Percentiles rank a stretch among this genome's conserved stretches.
These are phyloP conservation scores for Oreamnos americanus DNA, from an alignment of 2,113 vertebrate genomes.

Conservation along the genomic window DNA sequence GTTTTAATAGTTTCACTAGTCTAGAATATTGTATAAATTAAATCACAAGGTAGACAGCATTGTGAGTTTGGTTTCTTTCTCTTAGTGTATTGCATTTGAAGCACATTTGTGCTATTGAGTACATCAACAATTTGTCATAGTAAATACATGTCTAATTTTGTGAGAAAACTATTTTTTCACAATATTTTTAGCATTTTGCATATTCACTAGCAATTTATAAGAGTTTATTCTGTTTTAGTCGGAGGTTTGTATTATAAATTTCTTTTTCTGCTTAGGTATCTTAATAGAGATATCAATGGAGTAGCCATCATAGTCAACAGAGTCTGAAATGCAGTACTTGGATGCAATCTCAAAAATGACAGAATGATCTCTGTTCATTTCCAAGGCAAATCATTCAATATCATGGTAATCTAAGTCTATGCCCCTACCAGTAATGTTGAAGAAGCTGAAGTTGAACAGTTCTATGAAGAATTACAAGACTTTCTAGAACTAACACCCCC, in stretches of 20 bases:
- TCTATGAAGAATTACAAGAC: not conserved
- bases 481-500: not conserved
- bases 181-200: not conserved
- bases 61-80: not conserved
- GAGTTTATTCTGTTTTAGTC: not conserved
- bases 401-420: not conserved
- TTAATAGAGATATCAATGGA: not conserved
- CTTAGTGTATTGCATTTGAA: not conserved
- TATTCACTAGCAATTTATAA: not conserved
- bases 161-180: not conserved
- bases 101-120: not conserved
- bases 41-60: not conserved
- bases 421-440: accelerated
- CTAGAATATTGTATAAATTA: not conserved
- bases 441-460: not conserved
- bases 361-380: not conserved
- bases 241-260: not conserved
- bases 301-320: not conserved
- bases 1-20: no score
- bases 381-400: not conserved
- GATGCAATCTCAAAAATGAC: not conserved
- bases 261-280: not conserved
- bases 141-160: not conserved
- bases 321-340: not conserved
- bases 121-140: not conserved